A percentile compares a stretch with the other conserved stretches of the same genome.
Evolutionary conservation across 2,113 vertebrate genomes (phyloP).

Genomic region (Aplodontia rufa): DNA sequence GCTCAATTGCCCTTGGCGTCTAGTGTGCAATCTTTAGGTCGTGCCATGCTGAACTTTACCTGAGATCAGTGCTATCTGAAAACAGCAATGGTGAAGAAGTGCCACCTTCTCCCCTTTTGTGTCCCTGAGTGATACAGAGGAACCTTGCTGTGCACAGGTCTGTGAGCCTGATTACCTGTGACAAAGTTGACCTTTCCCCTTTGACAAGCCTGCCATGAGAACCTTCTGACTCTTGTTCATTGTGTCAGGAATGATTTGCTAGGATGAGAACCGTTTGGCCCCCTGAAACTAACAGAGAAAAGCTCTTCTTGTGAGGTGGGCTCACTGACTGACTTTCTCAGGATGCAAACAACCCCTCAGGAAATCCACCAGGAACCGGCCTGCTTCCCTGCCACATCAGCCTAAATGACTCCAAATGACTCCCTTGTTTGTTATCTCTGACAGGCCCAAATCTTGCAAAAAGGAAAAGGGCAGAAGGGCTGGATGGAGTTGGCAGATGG

Average conservation of each 20-base stretch:
- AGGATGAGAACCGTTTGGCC: not conserved
- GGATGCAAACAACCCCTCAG: not conserved
- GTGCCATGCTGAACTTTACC: not conserved
- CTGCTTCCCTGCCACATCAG: not conserved
- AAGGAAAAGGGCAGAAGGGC: not conserved
- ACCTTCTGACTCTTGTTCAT: not conserved
- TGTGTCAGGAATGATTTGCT: not conserved
- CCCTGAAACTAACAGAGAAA: not conserved
- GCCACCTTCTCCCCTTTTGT: not conserved
- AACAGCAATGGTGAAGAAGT: not conserved
- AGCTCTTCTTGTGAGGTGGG: not conserved
- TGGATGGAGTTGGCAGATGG: not conserved
- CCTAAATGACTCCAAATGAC: not conserved
- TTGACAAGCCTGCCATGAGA: not conserved
- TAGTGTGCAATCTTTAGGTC: not conserved
- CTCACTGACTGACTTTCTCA: not conserved
- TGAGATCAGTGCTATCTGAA: not conserved
- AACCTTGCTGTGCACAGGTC: not conserved
- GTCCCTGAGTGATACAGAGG: not conserved
- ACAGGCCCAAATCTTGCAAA: not conserved
- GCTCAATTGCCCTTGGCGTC: accelerated
- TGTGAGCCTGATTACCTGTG: not conserved
- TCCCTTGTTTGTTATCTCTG: not conserved
- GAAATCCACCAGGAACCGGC: not conserved
- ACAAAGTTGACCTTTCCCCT: not conserved